These are phyloP conservation scores for Polydrusus pterygomalis DNA, from an alignment of 2,888 invertebrate species.

Conservation along the genomic window DNA sequence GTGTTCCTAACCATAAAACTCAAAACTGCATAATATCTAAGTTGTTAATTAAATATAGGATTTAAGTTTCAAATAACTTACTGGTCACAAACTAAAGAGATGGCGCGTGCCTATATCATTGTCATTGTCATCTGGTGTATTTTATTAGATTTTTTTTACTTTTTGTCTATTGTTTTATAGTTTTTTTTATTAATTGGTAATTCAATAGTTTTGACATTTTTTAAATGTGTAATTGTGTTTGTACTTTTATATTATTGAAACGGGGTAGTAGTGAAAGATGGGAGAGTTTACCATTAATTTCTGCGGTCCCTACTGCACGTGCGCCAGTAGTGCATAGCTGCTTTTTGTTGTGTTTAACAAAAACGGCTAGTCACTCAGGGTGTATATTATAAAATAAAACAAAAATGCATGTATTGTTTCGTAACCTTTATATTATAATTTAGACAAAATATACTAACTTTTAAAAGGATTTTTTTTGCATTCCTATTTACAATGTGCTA, in stretches of 20 bases:
- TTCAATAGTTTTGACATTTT: not conserved
- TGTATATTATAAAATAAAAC: not conserved
- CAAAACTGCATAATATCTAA: too few relatives aligned
- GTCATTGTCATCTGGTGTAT: too few relatives aligned
- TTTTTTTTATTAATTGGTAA: constrained; percentile 38
- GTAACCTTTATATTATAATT: constrained; percentile 4
- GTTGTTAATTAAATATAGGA: too few relatives aligned
- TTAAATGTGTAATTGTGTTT: not conserved
- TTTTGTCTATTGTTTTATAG: not conserved
- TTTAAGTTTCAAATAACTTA: too few relatives aligned
- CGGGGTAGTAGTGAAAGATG: not conserved
- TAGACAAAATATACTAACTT: not conserved
- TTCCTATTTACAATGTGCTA: not conserved
- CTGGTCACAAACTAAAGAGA: too few relatives aligned
- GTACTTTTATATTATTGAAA: not conserved
- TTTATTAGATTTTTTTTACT: not conserved
- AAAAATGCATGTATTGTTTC: constrained; percentile 8
- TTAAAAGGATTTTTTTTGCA: not conserved
- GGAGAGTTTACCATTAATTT: too few relatives aligned
- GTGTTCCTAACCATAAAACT: too few relatives aligned
- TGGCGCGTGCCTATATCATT: too few relatives aligned
- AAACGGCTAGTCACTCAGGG: too few relatives aligned
- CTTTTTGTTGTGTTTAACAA: too few relatives aligned
- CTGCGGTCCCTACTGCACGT: too few relatives aligned
- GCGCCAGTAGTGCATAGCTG: too few relatives aligned